Base-by-base conservation (phyloP, 2,888 invertebrate genomes). In the Eupelmus urozonus region DNA sequence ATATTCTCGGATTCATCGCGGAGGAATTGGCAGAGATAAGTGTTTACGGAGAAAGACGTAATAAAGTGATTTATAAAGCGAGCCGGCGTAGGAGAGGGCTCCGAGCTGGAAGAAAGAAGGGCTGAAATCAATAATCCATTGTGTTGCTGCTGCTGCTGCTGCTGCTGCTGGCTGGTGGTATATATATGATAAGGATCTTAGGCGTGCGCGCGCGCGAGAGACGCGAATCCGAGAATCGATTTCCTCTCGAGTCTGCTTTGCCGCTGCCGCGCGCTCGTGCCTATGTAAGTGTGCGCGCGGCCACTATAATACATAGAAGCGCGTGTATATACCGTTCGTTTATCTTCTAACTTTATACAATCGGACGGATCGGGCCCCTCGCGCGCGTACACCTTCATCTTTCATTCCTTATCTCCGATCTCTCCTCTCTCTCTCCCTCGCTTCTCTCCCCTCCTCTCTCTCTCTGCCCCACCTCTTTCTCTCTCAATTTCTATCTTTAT, bases 321-420 rank as follows among this genome's bases (percentile, higher is more conserved):
- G 53, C 42, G 66, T 40, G 16, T 69, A 59, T 45, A 60, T 71
- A 67, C 62, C 71, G 42, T 65, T 62, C 69, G 74, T 74, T 74
- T 74, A 74, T 74, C 74, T 66, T 74, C 73, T 74, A 63, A 74
- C 74, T 71, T 71, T 70, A 66, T 60, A 78, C 55, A 66, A 74
- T 69, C 81, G 76, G 78, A 65, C 77, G 57, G 71, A 57, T 67
- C 66, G 40, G 60, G 70, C 76, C n/a, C 72, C 81, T 70, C 60
- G 62, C 81, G 42, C 60, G 59, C 57, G 53, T 78, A 75, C 69
- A 80, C 80, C 80, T 78, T 75, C 80, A 78, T 80, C 80, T 74
- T 77, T 80, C 80, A 80, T 80, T 80, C 80, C 57, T 80, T 80
- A 80, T 80, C 80, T 72, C 51, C 63, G 25, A 80, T 76, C 79